Conservation (phyloP, 2,797 vertebrate genomes). For the Sebastiscus tertius region DNA sequence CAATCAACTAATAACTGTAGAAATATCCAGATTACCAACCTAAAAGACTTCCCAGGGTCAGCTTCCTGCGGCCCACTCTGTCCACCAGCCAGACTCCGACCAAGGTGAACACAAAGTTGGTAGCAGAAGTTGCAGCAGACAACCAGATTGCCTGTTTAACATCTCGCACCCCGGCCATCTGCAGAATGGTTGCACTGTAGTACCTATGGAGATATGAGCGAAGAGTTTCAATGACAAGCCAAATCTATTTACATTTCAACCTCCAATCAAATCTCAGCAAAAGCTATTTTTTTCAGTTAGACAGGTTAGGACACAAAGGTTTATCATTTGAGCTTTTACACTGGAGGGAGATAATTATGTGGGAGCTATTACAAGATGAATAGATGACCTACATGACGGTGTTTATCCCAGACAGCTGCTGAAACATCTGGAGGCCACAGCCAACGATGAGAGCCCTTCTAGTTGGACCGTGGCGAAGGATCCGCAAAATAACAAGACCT, state of each 20-base stretch:
- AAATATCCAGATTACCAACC: slow-evolving; percentile 77
- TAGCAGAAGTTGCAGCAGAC: slow-evolving; percentile 91
- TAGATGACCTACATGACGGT: slow-evolving; percentile 93
- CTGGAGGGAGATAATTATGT: neutral
- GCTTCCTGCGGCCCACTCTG: slow-evolving; percentile 91
- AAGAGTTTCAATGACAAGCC: neutral
- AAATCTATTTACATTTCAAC: neutral
- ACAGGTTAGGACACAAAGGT: neutral
- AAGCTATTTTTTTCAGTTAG: neutral
- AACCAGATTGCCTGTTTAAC: slow-evolving; percentile 95
- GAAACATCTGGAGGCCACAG: slow-evolving; percentile 97
- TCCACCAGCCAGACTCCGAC: slow-evolving; percentile 97
- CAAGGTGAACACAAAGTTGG: slow-evolving; percentile 95
- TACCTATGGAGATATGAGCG: slow-evolving; percentile 83
- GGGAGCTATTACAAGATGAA: neutral
- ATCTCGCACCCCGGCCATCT: slow-evolving; percentile 96
- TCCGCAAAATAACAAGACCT: slow-evolving; percentile 88
- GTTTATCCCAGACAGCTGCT: slow-evolving; percentile 97
- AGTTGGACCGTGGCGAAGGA: slow-evolving; percentile 88
- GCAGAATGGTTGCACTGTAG: slow-evolving; percentile 99
- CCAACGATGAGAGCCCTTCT: slow-evolving; percentile 93
- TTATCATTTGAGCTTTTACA: neutral
- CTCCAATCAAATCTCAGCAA: neutral
- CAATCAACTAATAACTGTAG: neutral
- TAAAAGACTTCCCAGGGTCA: slow-evolving; percentile 91